A percentile compares a stretch with the other conserved stretches of the same genome.
phyloP scores from a whole-genome alignment of 1,140 invertebrate species.

The Zaprionus ghesquierei region DNA sequence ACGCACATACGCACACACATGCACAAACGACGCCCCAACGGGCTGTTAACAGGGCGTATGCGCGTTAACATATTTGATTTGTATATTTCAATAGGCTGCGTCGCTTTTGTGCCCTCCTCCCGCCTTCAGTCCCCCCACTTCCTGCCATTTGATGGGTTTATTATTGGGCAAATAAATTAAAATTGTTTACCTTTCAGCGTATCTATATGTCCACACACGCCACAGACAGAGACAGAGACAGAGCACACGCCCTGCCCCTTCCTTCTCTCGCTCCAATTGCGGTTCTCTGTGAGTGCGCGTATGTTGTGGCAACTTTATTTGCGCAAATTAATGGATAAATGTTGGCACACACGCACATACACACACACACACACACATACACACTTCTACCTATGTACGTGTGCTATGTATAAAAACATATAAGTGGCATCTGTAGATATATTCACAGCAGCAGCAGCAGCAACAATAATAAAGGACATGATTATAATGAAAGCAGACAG shows the following conservation, averaged over 20 bases:
- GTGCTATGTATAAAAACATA: background rate
- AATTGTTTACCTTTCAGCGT: conserved; percentile 74
- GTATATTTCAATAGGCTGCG: conserved; percentile 41
- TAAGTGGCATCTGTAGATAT: conserved; percentile 19
- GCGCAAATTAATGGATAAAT: conserved; percentile 78
- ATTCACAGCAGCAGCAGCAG: background rate
- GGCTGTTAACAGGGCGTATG: conserved; percentile 46
- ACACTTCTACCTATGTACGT: background rate
- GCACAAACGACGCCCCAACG: conserved; percentile 26
- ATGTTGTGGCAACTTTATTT: conserved; percentile 76
- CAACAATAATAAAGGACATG: background rate
- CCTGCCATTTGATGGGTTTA: conserved; percentile 65
- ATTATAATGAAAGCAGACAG: background rate
- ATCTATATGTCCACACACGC: conserved; percentile 9
- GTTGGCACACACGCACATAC: conserved; percentile 39
- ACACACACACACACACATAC: background rate
- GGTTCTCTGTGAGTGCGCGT: conserved; percentile 70
- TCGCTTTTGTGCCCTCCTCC: conserved; percentile 7
- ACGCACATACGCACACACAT: background rate
- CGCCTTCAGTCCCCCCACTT: background rate
- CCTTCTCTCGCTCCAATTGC: conserved; percentile 54
- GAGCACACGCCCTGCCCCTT: conserved; percentile 1
- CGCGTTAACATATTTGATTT: conserved; percentile 56
- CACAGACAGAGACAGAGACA: conserved; percentile 1
- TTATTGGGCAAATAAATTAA: conserved; percentile 79